Evolutionary conservation across 2,888 invertebrate genomes (phyloP).

Genomic region (Phasia obesa): DNA sequence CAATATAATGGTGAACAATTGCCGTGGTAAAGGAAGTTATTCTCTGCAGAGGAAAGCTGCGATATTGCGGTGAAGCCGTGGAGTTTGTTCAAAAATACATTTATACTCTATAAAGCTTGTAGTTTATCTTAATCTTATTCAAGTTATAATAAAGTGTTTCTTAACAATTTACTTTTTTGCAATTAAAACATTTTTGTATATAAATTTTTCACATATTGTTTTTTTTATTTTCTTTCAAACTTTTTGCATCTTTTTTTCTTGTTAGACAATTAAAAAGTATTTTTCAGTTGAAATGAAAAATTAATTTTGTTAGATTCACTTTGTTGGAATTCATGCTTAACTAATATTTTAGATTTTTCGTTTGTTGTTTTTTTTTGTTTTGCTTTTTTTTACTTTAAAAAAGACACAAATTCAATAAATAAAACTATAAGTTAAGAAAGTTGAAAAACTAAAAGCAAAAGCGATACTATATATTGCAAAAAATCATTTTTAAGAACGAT

Average conservation of each 20-base stretch:
- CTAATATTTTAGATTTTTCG: constrained; percentile 45
- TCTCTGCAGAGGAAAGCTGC: background rate
- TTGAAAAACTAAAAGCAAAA: constrained; percentile 19
- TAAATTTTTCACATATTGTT: constrained; percentile 41
- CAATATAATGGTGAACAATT: constrained; percentile 90
- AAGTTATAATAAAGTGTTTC: too few species aligned
- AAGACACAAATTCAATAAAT: constrained; percentile 53
- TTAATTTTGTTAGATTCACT: constrained; percentile 7
- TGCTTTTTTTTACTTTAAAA: constrained; percentile 6
- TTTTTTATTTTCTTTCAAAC: constrained; percentile 47
- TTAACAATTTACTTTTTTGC: background rate
- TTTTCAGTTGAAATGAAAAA: constrained; percentile 42
- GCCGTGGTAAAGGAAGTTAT: constrained; percentile 85
- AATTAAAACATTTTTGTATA: constrained; percentile 21
- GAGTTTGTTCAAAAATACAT: background rate
- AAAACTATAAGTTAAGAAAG: constrained; percentile 22
- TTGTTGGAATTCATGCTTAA: constrained; percentile 61
- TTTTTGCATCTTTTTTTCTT: constrained; percentile 48
- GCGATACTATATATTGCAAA: constrained; percentile 37
- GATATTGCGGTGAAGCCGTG: too few species aligned
- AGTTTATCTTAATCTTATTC: too few species aligned
- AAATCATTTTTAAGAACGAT: constrained; percentile 39
- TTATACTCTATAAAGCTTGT: background rate
- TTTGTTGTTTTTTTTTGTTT: background rate
- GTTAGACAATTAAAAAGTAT: constrained; percentile 56